Percentiles rank a stretch among this genome's conserved stretches.
Conservation (phyloP, 2,888 invertebrate species). For the Eupithecia subumbrata region DNA sequence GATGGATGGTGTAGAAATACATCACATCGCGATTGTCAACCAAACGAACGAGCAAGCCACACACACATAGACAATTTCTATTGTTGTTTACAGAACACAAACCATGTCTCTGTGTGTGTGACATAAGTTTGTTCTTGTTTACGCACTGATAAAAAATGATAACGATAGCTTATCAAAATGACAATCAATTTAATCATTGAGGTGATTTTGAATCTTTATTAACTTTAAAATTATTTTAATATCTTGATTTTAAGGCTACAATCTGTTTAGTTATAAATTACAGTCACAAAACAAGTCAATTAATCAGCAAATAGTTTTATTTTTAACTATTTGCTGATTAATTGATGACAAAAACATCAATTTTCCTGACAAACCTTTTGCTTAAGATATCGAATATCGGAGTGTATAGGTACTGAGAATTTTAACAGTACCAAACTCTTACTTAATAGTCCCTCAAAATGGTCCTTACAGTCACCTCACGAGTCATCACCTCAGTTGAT, state of each 20-base stretch:
- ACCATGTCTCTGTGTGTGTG: slow-evolving; percentile 64
- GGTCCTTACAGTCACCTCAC: not conserved
- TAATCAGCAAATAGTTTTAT: too few species aligned
- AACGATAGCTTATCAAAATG: slow-evolving; percentile 69
- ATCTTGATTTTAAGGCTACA: not conserved
- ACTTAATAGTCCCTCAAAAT: not conserved
- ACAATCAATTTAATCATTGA: slow-evolving; percentile 51
- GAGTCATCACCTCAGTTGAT: not conserved
- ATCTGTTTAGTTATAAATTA: not conserved
- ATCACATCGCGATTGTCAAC: slow-evolving; percentile 85
- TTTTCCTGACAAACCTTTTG: not conserved
- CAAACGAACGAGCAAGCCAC: slow-evolving; percentile 82
- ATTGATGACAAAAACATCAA: not conserved
- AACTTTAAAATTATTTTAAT: not conserved
- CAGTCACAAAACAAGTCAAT: not conserved
- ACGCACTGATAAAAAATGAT: slow-evolving; percentile 76
- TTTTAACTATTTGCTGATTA: not conserved
- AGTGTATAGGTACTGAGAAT: not conserved
- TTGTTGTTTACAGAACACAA: slow-evolving; percentile 77
- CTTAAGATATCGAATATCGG: not conserved
- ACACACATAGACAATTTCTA: slow-evolving; percentile 73
- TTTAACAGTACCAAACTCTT: not conserved
- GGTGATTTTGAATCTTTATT: slow-evolving; percentile 18
- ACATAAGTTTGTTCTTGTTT: slow-evolving; percentile 70
- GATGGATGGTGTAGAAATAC: slow-evolving; percentile 83